Base-by-base conservation (phyloP, 1,140 invertebrate species). In the Drosophila mauritiana region DNA sequence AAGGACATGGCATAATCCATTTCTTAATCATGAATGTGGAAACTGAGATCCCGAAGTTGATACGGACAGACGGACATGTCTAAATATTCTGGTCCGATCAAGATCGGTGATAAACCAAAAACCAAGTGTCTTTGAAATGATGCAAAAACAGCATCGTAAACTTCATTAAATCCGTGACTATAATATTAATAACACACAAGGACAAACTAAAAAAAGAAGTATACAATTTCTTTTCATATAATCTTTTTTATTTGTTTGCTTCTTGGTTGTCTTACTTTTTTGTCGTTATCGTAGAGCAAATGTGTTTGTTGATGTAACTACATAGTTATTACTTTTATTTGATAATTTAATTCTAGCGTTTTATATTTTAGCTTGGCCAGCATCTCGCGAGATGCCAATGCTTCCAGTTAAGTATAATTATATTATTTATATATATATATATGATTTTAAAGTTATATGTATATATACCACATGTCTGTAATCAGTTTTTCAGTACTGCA, bases 291-390 rank as follows among this genome's bases (percentile, higher is more conserved):
- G 75, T 81, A 78, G 52, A 85, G 74, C 82, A 78, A 59, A 86
- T 82, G 48, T 63, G 74, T 59, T 61, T 69, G 45, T 73, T 67
- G 15, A 42, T 74, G 52, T 74, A 54, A 74, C 58, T 63, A 74
- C 59, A 64, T 73, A 63, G 56, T 86, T 72, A 69, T 69, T 69
- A 77, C 39, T 72, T 52, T 88, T 86, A 76, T 79, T 69, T 78
- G 57, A 86, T 88, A 88, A 73, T 79, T 86, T 88, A 86, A 88
- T 76, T 58, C 83, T 86, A 86, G 72, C 45, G 61, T 62, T 75
- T 57, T 59, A 51, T 72, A 39, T 86, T 53, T 56, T 69, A 78
- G 55, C 78, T 86, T 77, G 59, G 78, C 48, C 39, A 65, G 45
- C 73, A 56, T 67, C 73, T 52, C 46, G 34, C 20, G 61, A 46